Conservation (phyloP, 2,888 invertebrate species). For the Dione juno region DNA sequence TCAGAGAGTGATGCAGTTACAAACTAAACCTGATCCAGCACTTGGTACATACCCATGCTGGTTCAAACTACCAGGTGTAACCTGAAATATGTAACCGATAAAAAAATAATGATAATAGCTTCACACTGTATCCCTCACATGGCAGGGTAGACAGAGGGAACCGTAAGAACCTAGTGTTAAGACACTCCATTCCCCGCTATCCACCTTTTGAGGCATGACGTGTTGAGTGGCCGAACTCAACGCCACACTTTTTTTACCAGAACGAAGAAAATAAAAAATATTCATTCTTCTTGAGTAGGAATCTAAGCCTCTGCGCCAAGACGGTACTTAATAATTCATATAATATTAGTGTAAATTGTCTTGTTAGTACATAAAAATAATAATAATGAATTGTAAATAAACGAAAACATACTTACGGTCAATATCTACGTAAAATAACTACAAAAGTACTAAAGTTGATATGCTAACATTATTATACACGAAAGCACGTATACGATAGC, state of each 20-base stretch:
- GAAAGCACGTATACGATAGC: slow-evolving; percentile 24
- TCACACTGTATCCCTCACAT: not conserved
- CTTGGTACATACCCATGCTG: too few species aligned
- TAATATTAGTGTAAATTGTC: too few species aligned
- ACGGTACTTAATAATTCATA: not conserved
- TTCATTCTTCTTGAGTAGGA: not conserved
- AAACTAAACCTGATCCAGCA: too few species aligned
- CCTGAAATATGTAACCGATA: too few species aligned
- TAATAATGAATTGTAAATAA: not conserved
- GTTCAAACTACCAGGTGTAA: too few species aligned
- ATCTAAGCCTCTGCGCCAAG: not conserved
- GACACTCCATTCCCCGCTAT: too few species aligned
- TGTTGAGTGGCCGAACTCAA: too few species aligned
- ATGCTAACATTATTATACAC: slow-evolving; percentile 5
- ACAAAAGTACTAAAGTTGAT: not conserved
- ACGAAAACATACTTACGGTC: not conserved
- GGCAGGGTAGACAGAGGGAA: not conserved
- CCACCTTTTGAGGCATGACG: too few species aligned
- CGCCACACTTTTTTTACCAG: too few species aligned
- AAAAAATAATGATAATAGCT: not conserved
- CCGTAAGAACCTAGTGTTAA: not conserved
- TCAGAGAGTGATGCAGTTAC: too few species aligned
- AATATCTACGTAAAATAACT: not conserved
- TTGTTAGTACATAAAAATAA: not conserved
- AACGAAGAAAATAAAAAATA: too few species aligned